Evolutionary conservation across 2,888 invertebrate species (phyloP), one percentile per base, ranked within the genome.

Genomic region (Mantis religiosa): DNA sequence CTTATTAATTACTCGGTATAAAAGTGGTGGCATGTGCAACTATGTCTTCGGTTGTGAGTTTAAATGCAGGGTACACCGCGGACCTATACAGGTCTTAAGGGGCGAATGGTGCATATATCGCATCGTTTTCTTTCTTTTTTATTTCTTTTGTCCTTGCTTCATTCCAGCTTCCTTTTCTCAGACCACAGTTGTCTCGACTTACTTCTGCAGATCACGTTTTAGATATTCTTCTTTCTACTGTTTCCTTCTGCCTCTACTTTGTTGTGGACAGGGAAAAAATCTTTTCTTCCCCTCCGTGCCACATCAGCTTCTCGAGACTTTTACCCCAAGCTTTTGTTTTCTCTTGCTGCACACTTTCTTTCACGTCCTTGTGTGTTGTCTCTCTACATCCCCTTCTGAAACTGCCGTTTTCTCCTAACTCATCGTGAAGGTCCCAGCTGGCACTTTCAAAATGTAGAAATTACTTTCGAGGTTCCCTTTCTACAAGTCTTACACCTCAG

Each of bases 141-240:
- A 71, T 71, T 71, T 71, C 54, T 71, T 71, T 15, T 71, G 54
- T 71, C 54, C 54, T 20, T 71, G 54, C 54, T 71, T 71, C 54
- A 71, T 71, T 71, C 54, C 54, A 71, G 54, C 54, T 71, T 71
- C 54, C 7, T 71, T 71, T 25, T 20, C 54, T 25, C 20, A 71
- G 54, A 71, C 54, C 6, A 71, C 54, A 71, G 54, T 71, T 71
- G 15, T 6, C 54, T 71, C 54, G 25, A 71, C 54, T 71, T 71
- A 71, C 54, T 15, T 71, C 54, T 71, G 54, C 85, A 27, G 82
- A 85, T 85, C 88, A 88, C 88, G 88, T 88, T 41, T 41, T 85
- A 82, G 81, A 47, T 82, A 88, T 88, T 81, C 85, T 85, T 88
- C 88, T 83, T 88, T 28, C 15, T 27, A 81, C 28, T 86, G 81